Base-by-base conservation (phyloP, 1,140 invertebrate species). In the Melipona quadrifasciata region DNA sequence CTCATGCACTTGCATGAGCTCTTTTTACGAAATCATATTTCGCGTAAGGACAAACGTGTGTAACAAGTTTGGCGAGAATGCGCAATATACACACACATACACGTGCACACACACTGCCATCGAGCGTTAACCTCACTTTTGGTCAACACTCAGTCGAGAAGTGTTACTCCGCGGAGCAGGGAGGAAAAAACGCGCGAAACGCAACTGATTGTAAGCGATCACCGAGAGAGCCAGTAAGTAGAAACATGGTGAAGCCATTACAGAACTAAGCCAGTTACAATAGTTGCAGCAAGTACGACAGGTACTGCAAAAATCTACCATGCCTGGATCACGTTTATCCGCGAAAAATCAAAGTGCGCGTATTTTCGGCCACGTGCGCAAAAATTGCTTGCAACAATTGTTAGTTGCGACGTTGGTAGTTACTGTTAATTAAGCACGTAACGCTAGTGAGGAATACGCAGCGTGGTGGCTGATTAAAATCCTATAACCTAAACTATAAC, bases 11-110 rank as follows among this genome's bases (percentile, higher is more conserved):
- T 87, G 86, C 86, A 87, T 86, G 89, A 90, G 88, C 77, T 80
- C 85, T 70, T 86, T 92, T 93, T 91, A 83, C 92, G 89, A 92
- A 93, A 92, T 87, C 91, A 90, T 85, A 86, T 86, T 87, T 86
- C 73, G 80, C 67, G 77, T 82, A 80, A 84, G 24, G 19, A 39
- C 72, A 39, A 61, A 70, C 77, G 21, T 17, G 47, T 70, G 78
- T 81, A 61, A 16, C 4, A 53, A 8, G 34, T 51, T 67, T 51
- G 19, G 14, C 16, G 61, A 72, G 21, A 21, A 27, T 39, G 34
- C 14, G 39, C 39, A 79, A 84, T 71, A 14, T 39, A 39, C 8
- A 47, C 8, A 8, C 8, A 39, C 6, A 39, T 0, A 47, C 8
- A 47, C 8, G 10, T 10, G 8, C 8, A 47, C 8, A 8, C 8